These are phyloP conservation scores for Scaptodrosophila latifasciaeformis DNA, from an alignment of 2,888 invertebrate species.

Conservation along the genomic window DNA sequence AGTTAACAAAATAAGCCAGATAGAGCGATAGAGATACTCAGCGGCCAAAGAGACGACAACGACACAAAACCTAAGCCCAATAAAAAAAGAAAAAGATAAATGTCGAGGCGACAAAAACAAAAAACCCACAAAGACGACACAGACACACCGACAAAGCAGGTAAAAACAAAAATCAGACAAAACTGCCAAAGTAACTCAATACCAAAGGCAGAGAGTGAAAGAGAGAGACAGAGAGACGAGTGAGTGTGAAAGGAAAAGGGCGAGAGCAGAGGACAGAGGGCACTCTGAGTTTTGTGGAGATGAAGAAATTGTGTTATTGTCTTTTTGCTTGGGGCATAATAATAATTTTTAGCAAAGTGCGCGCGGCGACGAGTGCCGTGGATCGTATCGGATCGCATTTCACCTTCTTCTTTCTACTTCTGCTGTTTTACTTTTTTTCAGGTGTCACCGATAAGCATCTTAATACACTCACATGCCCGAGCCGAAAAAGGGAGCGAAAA, in stretches of 20 bases:
- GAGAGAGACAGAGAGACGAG: not conserved
- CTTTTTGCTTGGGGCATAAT: constrained; percentile 26
- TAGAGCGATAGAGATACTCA: constrained; percentile 58
- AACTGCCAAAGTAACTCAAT: constrained; percentile 56
- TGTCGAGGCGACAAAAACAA: constrained; percentile 39
- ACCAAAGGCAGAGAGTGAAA: constrained; percentile 22
- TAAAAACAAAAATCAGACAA: constrained; percentile 51
- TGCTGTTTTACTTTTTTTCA: constrained; percentile 48
- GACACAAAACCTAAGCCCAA: constrained; percentile 46
- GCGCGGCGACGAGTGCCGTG: constrained; percentile 54
- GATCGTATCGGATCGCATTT: constrained; percentile 72
- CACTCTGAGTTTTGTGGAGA: too few relatives aligned
- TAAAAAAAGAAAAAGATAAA: constrained; percentile 65
- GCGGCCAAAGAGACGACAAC: constrained; percentile 38
- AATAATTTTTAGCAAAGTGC: constrained; percentile 59
- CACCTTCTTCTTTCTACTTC: constrained; percentile 62
- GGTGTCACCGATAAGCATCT: constrained; percentile 74
- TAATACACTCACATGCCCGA: constrained; percentile 58
- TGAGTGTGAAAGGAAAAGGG: not conserved
- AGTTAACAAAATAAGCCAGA: constrained; percentile 67
- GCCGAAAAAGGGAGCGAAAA: too few relatives aligned
- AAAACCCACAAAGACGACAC: constrained; percentile 12
- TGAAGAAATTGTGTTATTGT: constrained; percentile 49
- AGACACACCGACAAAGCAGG: constrained; percentile 28
- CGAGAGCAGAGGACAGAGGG: not conserved